These are phyloP conservation scores for Drosophila stalkeri DNA, from an alignment of 2,888 invertebrate genomes.

Conservation along the genomic window DNA sequence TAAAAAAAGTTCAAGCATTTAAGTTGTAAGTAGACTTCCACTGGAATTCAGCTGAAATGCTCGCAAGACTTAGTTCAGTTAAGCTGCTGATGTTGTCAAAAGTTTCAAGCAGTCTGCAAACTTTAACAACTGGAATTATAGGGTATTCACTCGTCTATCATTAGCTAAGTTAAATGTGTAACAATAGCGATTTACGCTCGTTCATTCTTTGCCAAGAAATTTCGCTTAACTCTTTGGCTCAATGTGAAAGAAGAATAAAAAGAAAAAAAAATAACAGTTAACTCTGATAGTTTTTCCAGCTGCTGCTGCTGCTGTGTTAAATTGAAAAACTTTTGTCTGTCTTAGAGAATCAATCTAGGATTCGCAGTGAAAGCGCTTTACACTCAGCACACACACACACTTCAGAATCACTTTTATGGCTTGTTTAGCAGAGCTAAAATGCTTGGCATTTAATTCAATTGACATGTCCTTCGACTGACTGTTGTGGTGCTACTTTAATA, in stretches of 20 bases:
- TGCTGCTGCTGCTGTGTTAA: conserved; percentile 26
- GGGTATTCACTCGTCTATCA: background rate
- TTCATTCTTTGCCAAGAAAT: conserved; percentile 18
- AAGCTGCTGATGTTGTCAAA: background rate
- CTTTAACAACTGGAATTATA: background rate
- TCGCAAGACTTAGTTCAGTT: background rate
- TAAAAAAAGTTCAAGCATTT: background rate
- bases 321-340: conserved; percentile 58
- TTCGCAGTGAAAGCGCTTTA: conserved; percentile 5
- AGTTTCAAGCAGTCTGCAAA: background rate
- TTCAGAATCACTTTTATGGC: conserved; percentile 35
- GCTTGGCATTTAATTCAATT: conserved; percentile 33
- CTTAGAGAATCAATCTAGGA: conserved; percentile 42
- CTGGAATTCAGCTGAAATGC: no score
- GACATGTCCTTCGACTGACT: conserved; percentile 5
- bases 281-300: conserved; percentile 34
- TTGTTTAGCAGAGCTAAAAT: conserved; percentile 23
- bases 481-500: conserved; percentile 49
- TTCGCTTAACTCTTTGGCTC: conserved; percentile 22
- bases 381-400: background rate
- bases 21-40: background rate
- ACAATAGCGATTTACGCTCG: conserved; percentile 23
- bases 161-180: background rate
- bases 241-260: conserved; percentile 11
- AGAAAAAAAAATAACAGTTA: conserved; percentile 2